Percentiles rank a stretch among this genome's conserved stretches.
phyloP scores from a whole-genome alignment of 2,797 vertebrate species.

The Percopsis omiscomaycus region DNA sequence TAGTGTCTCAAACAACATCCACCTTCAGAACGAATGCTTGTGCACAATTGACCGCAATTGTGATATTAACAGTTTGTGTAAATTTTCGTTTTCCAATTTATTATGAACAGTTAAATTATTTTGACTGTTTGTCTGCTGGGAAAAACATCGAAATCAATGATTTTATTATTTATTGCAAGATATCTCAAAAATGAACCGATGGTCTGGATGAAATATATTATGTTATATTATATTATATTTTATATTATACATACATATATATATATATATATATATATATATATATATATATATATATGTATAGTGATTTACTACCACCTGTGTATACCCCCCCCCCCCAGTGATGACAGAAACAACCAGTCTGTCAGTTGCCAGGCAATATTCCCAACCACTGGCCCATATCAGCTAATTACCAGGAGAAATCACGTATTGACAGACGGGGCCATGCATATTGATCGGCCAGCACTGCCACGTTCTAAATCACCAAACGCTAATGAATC shows the following conservation, averaged over 20 bases:
- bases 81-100: constrained; percentile 9
- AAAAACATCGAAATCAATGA: no score
- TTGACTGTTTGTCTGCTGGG: constrained; percentile 2
- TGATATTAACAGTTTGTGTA: constrained; percentile 13
- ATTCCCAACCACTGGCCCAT: constrained; percentile 77
- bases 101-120: constrained; percentile 16
- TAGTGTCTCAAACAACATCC: constrained; percentile 67
- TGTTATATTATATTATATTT: no score
- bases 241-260: no score
- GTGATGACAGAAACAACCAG: constrained; percentile 75
- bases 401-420: constrained; percentile 82
- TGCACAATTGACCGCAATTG: constrained; percentile 24
- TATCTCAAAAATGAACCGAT: no score
- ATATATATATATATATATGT: no score
- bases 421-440: constrained; percentile 80
- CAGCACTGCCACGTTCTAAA: constrained; percentile 73
- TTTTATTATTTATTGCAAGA: no score
- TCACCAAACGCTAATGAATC: constrained; percentile 78
- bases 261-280: no score
- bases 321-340: constrained; percentile 42
- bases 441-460: constrained; percentile 76
- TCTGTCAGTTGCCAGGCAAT: constrained; percentile 78
- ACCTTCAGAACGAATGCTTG: constrained; percentile 54
- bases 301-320: constrained; percentile 60
- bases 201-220: no score